phyloP scores from a whole-genome alignment of 2,797 vertebrate species.

The Microctenopoma steveboyesi region DNA sequence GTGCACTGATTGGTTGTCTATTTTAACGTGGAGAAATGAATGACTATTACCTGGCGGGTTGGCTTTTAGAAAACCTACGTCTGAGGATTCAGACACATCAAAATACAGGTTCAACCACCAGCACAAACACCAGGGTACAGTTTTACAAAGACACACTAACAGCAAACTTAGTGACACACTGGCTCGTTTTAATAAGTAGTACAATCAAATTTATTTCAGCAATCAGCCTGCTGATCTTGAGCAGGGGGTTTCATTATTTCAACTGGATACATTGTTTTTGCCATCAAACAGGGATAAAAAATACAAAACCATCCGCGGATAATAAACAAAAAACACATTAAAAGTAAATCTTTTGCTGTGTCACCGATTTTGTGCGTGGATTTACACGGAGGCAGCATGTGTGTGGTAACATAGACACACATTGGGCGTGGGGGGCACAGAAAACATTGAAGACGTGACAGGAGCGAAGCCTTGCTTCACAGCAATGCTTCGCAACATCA shows the following conservation, averaged over 20 bases:
- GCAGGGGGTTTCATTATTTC: slow-evolving; percentile 51
- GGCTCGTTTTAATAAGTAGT: slow-evolving; percentile 82
- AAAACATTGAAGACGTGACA: slow-evolving; percentile 25
- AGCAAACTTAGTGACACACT: slow-evolving; percentile 53
- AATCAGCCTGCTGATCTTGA: slow-evolving; percentile 66
- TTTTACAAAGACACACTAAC: neutral
- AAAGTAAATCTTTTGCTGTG: slow-evolving; percentile 35
- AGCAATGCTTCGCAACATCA: slow-evolving; percentile 58
- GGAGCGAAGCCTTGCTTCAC: slow-evolving; percentile 47
- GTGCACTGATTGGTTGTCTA: slow-evolving; percentile 29
- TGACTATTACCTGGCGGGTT: neutral
- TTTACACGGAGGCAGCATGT: slow-evolving; percentile 62
- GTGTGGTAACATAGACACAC: slow-evolving; percentile 57
- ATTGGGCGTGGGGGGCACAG: neutral
- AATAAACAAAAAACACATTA: slow-evolving; percentile 20
- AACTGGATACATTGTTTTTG: slow-evolving; percentile 42
- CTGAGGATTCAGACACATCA: neutral
- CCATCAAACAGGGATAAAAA: slow-evolving; percentile 46
- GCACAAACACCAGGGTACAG: neutral
- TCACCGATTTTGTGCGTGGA: slow-evolving; percentile 54
- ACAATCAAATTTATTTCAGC: slow-evolving; percentile 75
- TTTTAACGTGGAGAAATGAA: slow-evolving; percentile 9
- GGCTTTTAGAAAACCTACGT: no score
- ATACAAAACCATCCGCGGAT: slow-evolving; percentile 38
- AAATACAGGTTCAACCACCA: neutral